phyloP scores from a whole-genome alignment of 64 coral and sea anemone species.

The Pocillopora verrucosa region DNA sequence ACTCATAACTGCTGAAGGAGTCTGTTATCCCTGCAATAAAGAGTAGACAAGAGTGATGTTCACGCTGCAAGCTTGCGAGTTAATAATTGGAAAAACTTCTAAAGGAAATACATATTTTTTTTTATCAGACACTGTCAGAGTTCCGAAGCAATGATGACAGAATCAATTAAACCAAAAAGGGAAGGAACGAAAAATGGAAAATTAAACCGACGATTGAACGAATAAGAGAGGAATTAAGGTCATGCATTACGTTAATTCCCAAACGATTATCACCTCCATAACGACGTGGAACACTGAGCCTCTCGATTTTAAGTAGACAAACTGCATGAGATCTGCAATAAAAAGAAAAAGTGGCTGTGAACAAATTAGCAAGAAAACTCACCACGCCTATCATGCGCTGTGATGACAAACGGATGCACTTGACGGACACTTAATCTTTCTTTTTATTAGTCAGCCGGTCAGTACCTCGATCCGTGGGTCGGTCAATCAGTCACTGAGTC shows the following conservation, averaged over 20 bases:
- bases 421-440: no score
- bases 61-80: neutral
- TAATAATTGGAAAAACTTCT: no score
- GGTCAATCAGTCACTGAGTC: no score
- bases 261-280: constrained; percentile 51
- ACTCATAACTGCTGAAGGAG: constrained; percentile 33
- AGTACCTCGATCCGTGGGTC: no score
- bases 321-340: constrained; percentile 56
- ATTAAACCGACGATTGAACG: neutral
- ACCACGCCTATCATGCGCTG: no score
- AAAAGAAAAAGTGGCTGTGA: neutral
- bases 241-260: neutral
- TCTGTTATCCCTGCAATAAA: constrained; percentile 30
- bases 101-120: no score
- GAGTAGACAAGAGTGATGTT: neutral
- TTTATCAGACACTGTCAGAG: no score
- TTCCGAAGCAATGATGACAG: no score
- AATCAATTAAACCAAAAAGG: neutral
- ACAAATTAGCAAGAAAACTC: neutral
- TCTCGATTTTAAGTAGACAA: constrained; percentile 58
- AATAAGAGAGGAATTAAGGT: neutral
- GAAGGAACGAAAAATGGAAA: neutral
- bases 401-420: no score
- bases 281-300: constrained; percentile 45
- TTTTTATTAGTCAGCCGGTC: no score